phyloP scores from a whole-genome alignment of 2,797 vertebrate genomes.

The Anisognathus igniventris region DNA sequence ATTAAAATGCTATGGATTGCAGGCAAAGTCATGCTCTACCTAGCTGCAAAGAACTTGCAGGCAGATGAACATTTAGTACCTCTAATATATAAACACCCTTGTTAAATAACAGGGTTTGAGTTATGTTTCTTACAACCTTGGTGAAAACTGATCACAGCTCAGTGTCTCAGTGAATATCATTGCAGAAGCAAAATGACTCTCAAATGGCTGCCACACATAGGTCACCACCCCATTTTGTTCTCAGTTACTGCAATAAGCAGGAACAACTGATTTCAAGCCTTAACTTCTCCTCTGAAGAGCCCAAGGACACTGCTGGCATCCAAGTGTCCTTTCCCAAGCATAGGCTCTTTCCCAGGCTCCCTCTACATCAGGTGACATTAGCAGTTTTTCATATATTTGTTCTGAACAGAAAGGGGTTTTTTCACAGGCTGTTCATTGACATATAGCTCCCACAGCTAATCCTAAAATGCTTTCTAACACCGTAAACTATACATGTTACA shows the following conservation, averaged over 20 bases:
- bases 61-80: not conserved
- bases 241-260: not conserved
- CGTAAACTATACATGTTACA: not conserved
- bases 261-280: not conserved
- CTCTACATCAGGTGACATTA: not conserved
- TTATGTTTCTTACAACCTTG: not conserved
- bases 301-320: not conserved
- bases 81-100: conserved; percentile 5
- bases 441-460: conserved; percentile 36
- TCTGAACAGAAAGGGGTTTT: not conserved
- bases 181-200: not conserved
- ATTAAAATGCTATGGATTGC: not conserved
- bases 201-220: not conserved
- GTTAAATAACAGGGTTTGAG: conserved; percentile 23
- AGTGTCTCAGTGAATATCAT: not conserved
- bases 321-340: not conserved
- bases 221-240: not conserved
- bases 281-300: not conserved
- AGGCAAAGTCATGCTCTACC: not conserved
- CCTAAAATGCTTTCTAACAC: conserved; percentile 19
- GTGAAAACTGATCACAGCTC: conserved; percentile 2
- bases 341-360: not conserved
- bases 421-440: not conserved
- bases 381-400: not conserved
- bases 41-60: not conserved